A percentile compares a stretch with the other conserved stretches of the same genome.
phyloP scores from a whole-genome alignment of 2,113 vertebrate genomes.

The Oenanthe melanoleuca region DNA sequence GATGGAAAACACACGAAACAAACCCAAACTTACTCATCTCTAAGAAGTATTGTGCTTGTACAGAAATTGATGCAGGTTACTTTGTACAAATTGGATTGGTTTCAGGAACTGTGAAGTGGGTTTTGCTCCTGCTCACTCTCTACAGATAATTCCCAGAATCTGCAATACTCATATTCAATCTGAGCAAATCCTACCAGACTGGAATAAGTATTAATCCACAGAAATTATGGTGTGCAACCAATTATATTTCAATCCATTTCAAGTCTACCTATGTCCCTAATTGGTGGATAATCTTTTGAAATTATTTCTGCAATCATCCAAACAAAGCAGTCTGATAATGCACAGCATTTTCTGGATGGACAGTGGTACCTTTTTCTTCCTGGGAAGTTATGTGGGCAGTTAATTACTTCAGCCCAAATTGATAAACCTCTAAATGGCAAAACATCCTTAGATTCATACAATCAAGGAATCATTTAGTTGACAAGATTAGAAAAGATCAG shows the following conservation, averaged over 20 bases:
- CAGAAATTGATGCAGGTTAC: neutral
- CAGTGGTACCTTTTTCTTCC: neutral
- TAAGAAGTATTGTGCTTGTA: neutral
- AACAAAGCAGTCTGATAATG: neutral
- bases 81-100: neutral
- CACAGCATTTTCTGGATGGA: neutral
- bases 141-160: neutral
- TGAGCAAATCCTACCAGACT: neutral
- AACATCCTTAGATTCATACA: neutral
- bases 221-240: neutral
- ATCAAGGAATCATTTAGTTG: no score
- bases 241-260: neutral
- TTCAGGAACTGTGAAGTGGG: neutral
- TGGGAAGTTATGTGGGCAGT: neutral
- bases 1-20: neutral
- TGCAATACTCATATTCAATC: neutral
- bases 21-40: neutral
- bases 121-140: neutral
- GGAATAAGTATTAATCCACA: neutral
- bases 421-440: neutral
- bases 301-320: neutral
- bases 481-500: neutral
- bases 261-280: neutral
- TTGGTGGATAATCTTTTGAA: neutral
- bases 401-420: neutral